Conservation (phyloP, 2,888 invertebrate genomes). For the Andrena chrysosceles region DNA sequence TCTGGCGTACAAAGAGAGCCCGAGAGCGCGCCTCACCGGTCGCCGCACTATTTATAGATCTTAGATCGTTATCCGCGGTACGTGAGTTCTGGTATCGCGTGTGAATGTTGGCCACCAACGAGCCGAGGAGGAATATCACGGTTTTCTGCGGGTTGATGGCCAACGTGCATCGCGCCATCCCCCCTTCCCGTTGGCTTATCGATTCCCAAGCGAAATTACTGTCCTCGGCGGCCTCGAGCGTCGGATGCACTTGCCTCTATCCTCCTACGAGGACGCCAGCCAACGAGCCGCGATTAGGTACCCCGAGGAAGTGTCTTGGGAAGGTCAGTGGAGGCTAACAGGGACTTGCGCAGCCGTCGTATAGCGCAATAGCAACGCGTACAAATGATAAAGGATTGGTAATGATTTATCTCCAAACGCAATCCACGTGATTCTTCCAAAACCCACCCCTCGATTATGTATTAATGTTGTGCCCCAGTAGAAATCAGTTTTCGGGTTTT, state of each 20-base stretch:
- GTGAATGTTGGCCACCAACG: constrained; percentile 50
- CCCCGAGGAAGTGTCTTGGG: neutral
- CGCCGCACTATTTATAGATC: constrained; percentile 72
- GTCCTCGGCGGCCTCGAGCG: constrained; percentile 34
- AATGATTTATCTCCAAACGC: too few species aligned
- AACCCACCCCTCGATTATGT: too few species aligned
- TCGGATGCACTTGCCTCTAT: constrained; percentile 28
- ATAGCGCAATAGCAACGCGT: too few species aligned
- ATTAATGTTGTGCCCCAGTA: too few species aligned
- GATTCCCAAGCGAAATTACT: constrained; percentile 55
- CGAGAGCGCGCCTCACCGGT: constrained; percentile 33
- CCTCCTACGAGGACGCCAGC: constrained; percentile 12
- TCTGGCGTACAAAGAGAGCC: constrained; percentile 44
- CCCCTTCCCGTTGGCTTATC: constrained; percentile 30
- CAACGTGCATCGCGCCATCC: neutral
- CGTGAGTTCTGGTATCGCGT: constrained; percentile 51
- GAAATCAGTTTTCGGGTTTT: too few species aligned
- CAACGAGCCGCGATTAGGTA: constrained; percentile 34
- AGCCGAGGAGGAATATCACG: constrained; percentile 37
- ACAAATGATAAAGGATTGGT: too few species aligned
- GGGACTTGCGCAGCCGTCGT: too few species aligned
- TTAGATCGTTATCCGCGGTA: constrained; percentile 68
- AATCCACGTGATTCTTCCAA: too few species aligned
- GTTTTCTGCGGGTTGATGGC: constrained; percentile 44
- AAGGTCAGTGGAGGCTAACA: neutral